Evolutionary conservation across 2,888 invertebrate genomes (phyloP).

Genomic region (Acronicta alni): DNA sequence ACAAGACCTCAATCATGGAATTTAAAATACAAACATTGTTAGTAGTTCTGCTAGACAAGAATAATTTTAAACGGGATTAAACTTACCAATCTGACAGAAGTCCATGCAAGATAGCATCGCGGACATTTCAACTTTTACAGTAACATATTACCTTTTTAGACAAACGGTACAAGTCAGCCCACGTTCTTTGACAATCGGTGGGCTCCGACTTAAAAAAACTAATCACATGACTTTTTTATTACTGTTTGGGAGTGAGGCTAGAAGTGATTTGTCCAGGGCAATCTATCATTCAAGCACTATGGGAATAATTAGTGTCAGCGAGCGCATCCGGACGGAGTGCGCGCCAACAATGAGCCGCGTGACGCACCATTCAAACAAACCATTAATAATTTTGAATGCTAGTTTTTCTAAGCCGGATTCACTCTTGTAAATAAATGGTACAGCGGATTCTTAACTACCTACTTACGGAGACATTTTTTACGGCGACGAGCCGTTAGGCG

Average conservation of each 20-base stretch:
- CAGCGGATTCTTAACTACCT: constrained; percentile 86
- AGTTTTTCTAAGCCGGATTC: constrained; percentile 86
- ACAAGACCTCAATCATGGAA: constrained; percentile 53
- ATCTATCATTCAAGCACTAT: constrained; percentile 88
- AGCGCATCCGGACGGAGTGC: constrained; percentile 84
- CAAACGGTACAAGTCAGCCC: constrained; percentile 74
- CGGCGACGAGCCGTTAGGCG: constrained; percentile 72
- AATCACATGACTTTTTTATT: constrained; percentile 84
- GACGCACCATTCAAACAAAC: constrained; percentile 88
- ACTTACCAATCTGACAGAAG: constrained; percentile 76
- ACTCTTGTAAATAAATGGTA: constrained; percentile 88
- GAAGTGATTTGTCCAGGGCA: constrained; percentile 88
- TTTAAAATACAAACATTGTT: constrained; percentile 49
- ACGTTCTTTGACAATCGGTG: constrained; percentile 78
- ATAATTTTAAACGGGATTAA: constrained; percentile 77
- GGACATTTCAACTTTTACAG: constrained; percentile 68
- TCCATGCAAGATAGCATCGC: constrained; percentile 72
- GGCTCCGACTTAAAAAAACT: constrained; percentile 76
- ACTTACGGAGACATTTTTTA: constrained; percentile 86
- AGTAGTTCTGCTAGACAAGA: constrained; percentile 53
- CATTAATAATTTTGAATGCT: constrained; percentile 88
- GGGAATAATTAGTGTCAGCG: constrained; percentile 89
- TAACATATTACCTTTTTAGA: constrained; percentile 80
- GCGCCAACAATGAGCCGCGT: constrained; percentile 85
- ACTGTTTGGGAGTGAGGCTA: constrained; percentile 77